Conservation (phyloP, 2,888 invertebrate species). For the Leuctra nigra region DNA sequence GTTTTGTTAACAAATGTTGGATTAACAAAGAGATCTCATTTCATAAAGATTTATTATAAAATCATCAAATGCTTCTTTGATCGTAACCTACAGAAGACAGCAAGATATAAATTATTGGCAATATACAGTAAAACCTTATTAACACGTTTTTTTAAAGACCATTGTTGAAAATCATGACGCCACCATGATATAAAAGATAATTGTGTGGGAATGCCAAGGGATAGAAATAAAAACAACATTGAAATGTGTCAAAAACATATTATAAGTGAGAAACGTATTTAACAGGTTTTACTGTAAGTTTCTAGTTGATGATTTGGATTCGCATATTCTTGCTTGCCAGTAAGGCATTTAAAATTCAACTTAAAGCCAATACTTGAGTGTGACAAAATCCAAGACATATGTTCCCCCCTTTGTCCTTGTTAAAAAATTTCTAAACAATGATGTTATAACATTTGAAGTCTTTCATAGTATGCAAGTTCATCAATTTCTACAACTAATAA, state of each 20-base stretch:
- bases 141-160: neutral
- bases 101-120: slow-evolving; percentile 27
- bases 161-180: neutral
- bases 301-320: neutral
- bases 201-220: neutral
- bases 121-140: neutral
- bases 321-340: neutral
- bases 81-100: slow-evolving; percentile 30
- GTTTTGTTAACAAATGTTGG: slow-evolving; percentile 3
- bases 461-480: no score
- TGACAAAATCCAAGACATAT: slow-evolving; percentile 19
- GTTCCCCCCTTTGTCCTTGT: slow-evolving; percentile 17
- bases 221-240: no score
- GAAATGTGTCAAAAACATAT: neutral
- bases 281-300: neutral
- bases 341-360: slow-evolving; percentile 16
- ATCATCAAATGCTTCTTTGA: slow-evolving; percentile 30
- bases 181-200: neutral
- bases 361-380: slow-evolving; percentile 8
- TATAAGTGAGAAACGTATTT: neutral
- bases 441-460: no score
- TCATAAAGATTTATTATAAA: slow-evolving; percentile 31
- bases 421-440: no score
- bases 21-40: slow-evolving; percentile 21
- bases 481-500: neutral